Evolutionary conservation across 2,797 vertebrate genomes (phyloP).

Genomic region (Enteromius unitaeniatus): DNA sequence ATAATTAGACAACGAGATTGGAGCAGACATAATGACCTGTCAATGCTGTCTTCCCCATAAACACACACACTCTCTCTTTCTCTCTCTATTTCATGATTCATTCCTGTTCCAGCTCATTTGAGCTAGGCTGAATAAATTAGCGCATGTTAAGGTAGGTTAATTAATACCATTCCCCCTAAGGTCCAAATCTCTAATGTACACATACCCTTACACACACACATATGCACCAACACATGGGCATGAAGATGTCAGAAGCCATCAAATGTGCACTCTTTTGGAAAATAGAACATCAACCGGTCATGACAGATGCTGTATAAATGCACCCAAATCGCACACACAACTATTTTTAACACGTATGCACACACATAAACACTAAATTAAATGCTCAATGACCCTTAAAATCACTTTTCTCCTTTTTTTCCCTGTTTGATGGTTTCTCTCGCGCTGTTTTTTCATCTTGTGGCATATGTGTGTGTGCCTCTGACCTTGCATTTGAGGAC

Average conservation of each 20-base stretch:
- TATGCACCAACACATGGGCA: slow-evolving; percentile 32
- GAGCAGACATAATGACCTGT: slow-evolving; percentile 38
- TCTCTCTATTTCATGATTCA: slow-evolving; percentile 35
- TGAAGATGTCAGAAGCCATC: slow-evolving; percentile 39
- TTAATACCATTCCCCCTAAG: slow-evolving; percentile 72
- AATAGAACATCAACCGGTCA: slow-evolving; percentile 41
- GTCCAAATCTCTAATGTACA: slow-evolving; percentile 62
- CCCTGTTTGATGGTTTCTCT: slow-evolving; percentile 35
- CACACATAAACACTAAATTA: slow-evolving; percentile 44
- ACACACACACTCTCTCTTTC: slow-evolving; percentile 25
- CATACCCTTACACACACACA: slow-evolving; percentile 44
- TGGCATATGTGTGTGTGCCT: slow-evolving; percentile 34
- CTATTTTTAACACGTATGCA: slow-evolving; percentile 5
- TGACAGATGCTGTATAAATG: slow-evolving; percentile 28
- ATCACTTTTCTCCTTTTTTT: slow-evolving; percentile 27
- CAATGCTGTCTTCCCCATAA: slow-evolving; percentile 29
- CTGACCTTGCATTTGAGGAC: slow-evolving; percentile 73
- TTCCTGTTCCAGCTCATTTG: slow-evolving; percentile 63
- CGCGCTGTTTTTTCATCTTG: slow-evolving; percentile 22
- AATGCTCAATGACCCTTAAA: slow-evolving; percentile 54
- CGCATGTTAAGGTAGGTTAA: slow-evolving; percentile 73
- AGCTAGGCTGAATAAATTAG: slow-evolving; percentile 72
- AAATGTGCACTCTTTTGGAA: slow-evolving; percentile 49
- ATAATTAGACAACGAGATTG: slow-evolving; percentile 37
- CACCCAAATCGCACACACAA: slow-evolving; percentile 12